Base-by-base conservation (phyloP, 1,140 invertebrate species). In the Drosophila paulistorum region DNA sequence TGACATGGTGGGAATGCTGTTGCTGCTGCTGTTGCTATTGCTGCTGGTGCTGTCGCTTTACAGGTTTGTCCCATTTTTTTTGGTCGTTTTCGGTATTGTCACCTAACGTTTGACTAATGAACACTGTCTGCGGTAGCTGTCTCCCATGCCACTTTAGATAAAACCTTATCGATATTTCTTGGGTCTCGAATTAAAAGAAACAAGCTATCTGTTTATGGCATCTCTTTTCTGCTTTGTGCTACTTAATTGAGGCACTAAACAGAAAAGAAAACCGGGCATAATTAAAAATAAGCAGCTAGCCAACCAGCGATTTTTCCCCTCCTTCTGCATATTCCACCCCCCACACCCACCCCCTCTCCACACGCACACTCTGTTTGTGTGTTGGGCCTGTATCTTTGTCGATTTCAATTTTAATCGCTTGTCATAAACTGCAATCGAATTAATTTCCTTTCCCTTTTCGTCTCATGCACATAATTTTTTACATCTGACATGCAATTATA, bases 361-460 rank as follows among this genome's bases (percentile, higher is more conserved):
- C 17, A 17, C 17, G 0, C 13, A n/a, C 45, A 1, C 45, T 7
- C 14, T 14, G 0, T 2, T 10, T 48, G 17, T 17, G 17, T 17
- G 17, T 17, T 51, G 45, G 45, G 45, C 17, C 45, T 33, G 17
- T 59, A 13, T 60, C 37, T 63, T 42, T 72, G 73, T 76, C 71
- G 51, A 71, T 83, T 77, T 83, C 59, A 82, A 72, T 68, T 87
- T 86, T 86, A 86, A 86, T 86, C 83, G 83, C 72, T 83, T 86
- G 83, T 86, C 83, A 86, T 86, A 86, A 87, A 87, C 77, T 86
- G 83, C 83, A 87, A 86, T 86, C 83, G 83, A 71, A 86, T 86
- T 87, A 77, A 86, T 87, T 83, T 77, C 59, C 69, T 74, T 60
- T 60, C 20, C 48, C 42, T 37, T 60, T 26, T 42, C 57, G 48